phyloP scores from a whole-genome alignment of 2,113 vertebrate genomes.

The Bungarus multicinctus region DNA sequence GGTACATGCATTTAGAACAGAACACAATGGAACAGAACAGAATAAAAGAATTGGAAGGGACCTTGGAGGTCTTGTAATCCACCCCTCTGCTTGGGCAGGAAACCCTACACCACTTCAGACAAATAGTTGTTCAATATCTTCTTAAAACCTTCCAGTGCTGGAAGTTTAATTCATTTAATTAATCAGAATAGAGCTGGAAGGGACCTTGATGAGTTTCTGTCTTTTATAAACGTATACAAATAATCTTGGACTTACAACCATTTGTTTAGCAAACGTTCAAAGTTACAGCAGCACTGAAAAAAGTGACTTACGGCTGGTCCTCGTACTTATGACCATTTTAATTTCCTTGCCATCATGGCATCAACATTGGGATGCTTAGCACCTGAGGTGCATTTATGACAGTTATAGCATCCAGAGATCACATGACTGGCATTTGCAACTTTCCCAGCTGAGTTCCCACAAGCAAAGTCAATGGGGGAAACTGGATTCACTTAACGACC shows the following conservation, averaged over 20 bases:
- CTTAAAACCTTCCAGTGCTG: too few relatives aligned
- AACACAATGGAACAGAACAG: too few relatives aligned
- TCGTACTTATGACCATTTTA: not conserved
- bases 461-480: not conserved
- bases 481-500: not conserved
- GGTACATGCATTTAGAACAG: not conserved
- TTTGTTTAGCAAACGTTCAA: not conserved
- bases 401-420: not conserved
- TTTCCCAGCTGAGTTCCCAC: not conserved
- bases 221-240: not conserved
- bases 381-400: not conserved
- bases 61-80: too few relatives aligned
- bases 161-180: too few relatives aligned
- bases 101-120: too few relatives aligned
- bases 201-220: not conserved
- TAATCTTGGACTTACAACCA: not conserved
- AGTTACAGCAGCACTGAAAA: not conserved
- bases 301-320: not conserved
- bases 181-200: too few relatives aligned
- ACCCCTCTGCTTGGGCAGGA: too few relatives aligned
- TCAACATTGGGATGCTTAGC: not conserved
- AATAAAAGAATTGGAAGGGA: too few relatives aligned
- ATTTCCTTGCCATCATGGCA: not conserved
- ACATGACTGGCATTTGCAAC: accelerated
- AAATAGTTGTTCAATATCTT: too few relatives aligned